Evolutionary conservation across 2,113 vertebrate genomes (phyloP).

Genomic region (Hystrix cristata): DNA sequence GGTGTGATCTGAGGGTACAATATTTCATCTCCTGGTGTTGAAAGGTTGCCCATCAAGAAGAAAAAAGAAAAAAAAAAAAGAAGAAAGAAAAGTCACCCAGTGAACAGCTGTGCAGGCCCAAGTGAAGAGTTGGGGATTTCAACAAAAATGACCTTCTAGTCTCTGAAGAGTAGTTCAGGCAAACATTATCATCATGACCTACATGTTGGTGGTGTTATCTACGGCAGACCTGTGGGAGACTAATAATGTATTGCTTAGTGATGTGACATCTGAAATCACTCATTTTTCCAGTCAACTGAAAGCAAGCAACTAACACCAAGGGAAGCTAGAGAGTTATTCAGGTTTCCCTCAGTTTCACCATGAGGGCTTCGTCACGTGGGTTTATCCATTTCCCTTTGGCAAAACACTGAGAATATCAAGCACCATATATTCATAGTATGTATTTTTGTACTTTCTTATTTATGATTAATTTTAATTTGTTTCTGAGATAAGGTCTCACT

Average conservation of each 20-base stretch:
- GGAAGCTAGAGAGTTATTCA: background rate
- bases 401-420: background rate
- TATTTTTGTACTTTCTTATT: background rate
- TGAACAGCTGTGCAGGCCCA: background rate
- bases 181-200: background rate
- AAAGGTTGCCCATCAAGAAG: background rate
- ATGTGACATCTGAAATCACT: background rate
- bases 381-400: slow-evolving; percentile 12
- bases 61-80: too few species aligned
- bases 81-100: too few species aligned
- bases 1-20: background rate
- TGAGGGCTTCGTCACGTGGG: background rate
- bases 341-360: background rate
- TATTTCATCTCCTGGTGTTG: background rate
- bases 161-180: background rate
- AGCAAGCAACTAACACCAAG: background rate
- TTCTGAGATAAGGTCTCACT: background rate
- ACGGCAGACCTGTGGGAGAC: background rate
- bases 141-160: background rate
- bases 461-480: background rate
- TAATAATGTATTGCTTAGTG: background rate
- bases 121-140: background rate
- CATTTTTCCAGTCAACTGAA: background rate
- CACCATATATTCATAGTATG: background rate
- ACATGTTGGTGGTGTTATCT: background rate